These are phyloP conservation scores for Cheilosia urbana DNA, from an alignment of 2,888 invertebrate genomes.

Conservation along the genomic window DNA sequence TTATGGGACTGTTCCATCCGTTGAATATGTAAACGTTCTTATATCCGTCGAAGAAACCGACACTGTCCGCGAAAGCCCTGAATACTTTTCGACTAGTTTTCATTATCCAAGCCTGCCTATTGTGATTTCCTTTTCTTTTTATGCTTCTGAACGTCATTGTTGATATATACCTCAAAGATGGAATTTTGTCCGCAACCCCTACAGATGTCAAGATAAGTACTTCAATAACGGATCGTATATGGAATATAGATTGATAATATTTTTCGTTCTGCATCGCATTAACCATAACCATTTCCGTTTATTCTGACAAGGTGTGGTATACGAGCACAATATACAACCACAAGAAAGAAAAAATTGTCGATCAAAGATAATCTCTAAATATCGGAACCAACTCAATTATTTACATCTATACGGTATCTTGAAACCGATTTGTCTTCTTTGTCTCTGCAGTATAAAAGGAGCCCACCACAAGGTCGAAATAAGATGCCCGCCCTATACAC, in stretches of 20 bases:
- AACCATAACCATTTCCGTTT: slow-evolving; percentile 17
- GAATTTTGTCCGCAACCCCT: not conserved
- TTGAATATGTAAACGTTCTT: no score
- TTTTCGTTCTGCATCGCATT: slow-evolving; percentile 21
- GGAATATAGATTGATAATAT: not conserved
- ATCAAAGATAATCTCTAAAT: slow-evolving; percentile 44
- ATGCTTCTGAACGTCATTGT: no score
- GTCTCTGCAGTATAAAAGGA: slow-evolving; percentile 20
- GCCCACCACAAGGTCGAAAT: slow-evolving; percentile 10
- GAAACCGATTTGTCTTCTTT: slow-evolving; percentile 38
- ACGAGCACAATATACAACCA: not conserved
- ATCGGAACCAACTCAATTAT: slow-evolving; percentile 48
- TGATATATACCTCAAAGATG: not conserved
- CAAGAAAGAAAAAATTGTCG: slow-evolving; percentile 2
- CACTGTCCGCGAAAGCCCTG: no score
- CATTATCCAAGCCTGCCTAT: no score
- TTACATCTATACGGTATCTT: slow-evolving; percentile 24
- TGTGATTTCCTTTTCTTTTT: no score
- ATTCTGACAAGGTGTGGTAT: slow-evolving; percentile 9
- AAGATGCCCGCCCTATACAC: slow-evolving; percentile 4
- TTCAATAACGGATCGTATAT: no score
- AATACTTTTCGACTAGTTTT: no score
- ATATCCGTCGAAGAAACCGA: no score
- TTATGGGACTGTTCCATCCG: no score
- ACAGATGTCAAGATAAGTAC: not conserved